Evolutionary conservation across 1,140 invertebrate species (phyloP), one percentile per base, ranked within the genome.

Genomic region (Neomicropteryx cornuta): DNA sequence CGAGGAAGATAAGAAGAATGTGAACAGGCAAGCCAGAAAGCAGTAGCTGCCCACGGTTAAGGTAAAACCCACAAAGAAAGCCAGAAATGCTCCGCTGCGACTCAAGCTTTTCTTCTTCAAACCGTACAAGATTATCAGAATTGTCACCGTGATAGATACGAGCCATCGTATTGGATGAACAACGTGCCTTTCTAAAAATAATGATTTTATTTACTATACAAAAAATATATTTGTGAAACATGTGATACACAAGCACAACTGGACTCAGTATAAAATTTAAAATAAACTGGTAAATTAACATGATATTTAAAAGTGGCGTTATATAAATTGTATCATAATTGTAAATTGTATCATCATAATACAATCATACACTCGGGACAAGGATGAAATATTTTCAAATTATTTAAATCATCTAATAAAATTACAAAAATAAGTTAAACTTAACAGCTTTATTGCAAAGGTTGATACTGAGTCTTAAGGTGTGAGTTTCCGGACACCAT

Each of bases 1-100:
- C 2, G 87, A 90, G 10, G 79, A 86, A 38, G 81, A 73, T 2
- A 90, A 50, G 53, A 92, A 93, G 57, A 93, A 93, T 2, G 74
- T 63, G 13, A 87, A 58, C 16, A 93, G 56, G 50, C 76, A 77
- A 18, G 72, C 70, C 14, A 86, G 55, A 56, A 91, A 92, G 46
- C 76, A 74, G 50, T 83, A 81, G 53, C 76, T 91, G 33, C 83
- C 80, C 1, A 92, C 58, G 4, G 85, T 87, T 23, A 92, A 55
- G 13, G 89, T 60, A 51, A 92, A 87, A 17, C 84, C 87, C 32
- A 91, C 70, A 10, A 86, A 40, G 17, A 87, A 59, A 10, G 83
- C 84, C 44, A 84, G 57, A 4, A 79, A 41, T 18, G 82, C 82
- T 17, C 86, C 87, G 43, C 76, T 81, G 10, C 69, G 48, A 51